A percentile compares a stretch with the other conserved stretches of the same genome.
These are phyloP conservation scores for Phalacrocorax carbo DNA, from an alignment of 2,113 vertebrate species.

Conservation along the genomic window DNA sequence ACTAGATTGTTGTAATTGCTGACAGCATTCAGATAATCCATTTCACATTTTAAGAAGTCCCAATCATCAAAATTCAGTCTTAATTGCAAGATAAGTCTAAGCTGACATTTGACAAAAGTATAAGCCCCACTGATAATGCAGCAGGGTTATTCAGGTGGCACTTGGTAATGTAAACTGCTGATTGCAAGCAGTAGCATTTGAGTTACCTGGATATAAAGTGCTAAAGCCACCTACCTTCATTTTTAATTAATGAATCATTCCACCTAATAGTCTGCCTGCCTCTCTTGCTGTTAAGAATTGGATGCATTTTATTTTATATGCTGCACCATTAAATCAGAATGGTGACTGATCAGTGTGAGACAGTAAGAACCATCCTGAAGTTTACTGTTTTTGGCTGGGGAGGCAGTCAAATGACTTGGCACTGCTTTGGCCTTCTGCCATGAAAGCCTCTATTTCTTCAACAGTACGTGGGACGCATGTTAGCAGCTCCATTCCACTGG, in stretches of 20 bases:
- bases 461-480: slow-evolving; percentile 93
- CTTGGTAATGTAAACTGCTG: not conserved
- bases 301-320: not conserved
- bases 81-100: not conserved
- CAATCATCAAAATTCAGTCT: not conserved
- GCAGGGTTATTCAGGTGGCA: not conserved
- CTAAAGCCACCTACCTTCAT: not conserved
- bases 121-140: not conserved
- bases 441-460: slow-evolving; percentile 91
- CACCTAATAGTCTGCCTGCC: not conserved
- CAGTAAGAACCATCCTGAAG: not conserved
- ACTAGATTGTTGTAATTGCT: not conserved
- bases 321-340: not conserved
- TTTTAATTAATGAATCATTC: not conserved
- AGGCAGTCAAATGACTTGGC: slow-evolving; percentile 64
- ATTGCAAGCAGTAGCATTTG: not conserved
- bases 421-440: slow-evolving; percentile 70
- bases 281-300: not conserved
- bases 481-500: slow-evolving; percentile 85
- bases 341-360: not conserved
- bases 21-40: not conserved
- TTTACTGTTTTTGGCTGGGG: slow-evolving; percentile 39
- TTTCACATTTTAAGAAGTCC: not conserved
- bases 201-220: not conserved
- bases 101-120: not conserved